Conservation (phyloP, 2,888 invertebrate genomes). For the Acrobasis consociella region DNA sequence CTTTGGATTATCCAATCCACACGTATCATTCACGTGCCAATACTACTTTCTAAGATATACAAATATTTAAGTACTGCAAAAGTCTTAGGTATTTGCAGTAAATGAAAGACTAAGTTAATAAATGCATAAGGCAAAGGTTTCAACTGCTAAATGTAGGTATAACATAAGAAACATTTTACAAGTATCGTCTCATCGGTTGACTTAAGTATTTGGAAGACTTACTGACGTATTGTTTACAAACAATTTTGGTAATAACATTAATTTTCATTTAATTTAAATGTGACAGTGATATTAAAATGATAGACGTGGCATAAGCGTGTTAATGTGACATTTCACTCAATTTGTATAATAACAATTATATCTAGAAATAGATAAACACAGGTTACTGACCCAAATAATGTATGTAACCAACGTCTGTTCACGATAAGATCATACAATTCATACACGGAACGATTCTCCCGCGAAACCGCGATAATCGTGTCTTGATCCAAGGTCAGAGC, state of each 20-base stretch:
- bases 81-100: too few relatives aligned
- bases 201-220: too few relatives aligned
- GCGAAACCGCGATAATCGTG: constrained; percentile 42
- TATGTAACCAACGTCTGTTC: constrained; percentile 22
- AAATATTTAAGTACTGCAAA: too few relatives aligned
- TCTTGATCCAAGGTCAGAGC: constrained; percentile 63
- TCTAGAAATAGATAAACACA: not conserved
- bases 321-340: not conserved
- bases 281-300: too few relatives aligned
- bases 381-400: constrained; percentile 20
- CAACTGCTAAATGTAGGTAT: too few relatives aligned
- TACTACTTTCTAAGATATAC: constrained; percentile 9
- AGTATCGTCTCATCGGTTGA: too few relatives aligned
- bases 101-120: too few relatives aligned
- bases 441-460: constrained; percentile 34
- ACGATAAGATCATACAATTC: constrained; percentile 47
- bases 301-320: not conserved
- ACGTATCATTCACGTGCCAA: constrained; percentile 6
- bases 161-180: not conserved
- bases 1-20: not conserved
- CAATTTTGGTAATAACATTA: too few relatives aligned
- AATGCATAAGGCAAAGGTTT: too few relatives aligned
- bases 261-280: too few relatives aligned
- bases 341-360: too few relatives aligned
- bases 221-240: too few relatives aligned